These are phyloP conservation scores for Platycheirus albimanus DNA, from an alignment of 2,888 invertebrate genomes.

Conservation along the genomic window DNA sequence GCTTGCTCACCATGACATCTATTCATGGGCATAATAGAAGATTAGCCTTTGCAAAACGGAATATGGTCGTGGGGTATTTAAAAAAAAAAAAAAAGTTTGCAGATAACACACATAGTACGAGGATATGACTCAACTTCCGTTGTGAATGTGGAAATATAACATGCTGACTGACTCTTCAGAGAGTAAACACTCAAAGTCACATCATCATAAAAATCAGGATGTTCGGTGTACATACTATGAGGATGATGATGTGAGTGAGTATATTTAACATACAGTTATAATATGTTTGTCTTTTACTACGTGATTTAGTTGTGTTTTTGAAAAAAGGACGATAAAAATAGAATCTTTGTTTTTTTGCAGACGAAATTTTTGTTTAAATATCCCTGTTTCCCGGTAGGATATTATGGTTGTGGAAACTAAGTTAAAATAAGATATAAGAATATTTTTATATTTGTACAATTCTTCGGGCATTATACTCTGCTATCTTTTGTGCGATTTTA, in stretches of 20 bases:
- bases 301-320: constrained; percentile 47
- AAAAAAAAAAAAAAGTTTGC: no score
- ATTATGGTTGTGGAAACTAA: no score
- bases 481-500: no score
- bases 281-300: constrained; percentile 45
- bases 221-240: constrained; percentile 25
- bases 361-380: no score
- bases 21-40: constrained; percentile 48
- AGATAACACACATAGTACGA: constrained; percentile 1
- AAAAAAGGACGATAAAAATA: constrained; percentile 24
- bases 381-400: no score
- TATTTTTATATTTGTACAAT: no score
- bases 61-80: background rate
- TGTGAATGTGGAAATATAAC: constrained; percentile 31
- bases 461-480: no score
- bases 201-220: constrained; percentile 35
- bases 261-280: constrained; percentile 7
- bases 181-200: constrained; percentile 52
- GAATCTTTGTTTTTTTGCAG: no score
- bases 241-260: no score
- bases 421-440: no score
- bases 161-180: constrained; percentile 24
- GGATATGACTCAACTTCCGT: constrained; percentile 11
- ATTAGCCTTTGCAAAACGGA: constrained; percentile 57
- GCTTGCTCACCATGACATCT: constrained; percentile 51